Evolutionary conservation across 2,797 vertebrate genomes (phyloP).

Genomic region (Philypnodon macrostomus): DNA sequence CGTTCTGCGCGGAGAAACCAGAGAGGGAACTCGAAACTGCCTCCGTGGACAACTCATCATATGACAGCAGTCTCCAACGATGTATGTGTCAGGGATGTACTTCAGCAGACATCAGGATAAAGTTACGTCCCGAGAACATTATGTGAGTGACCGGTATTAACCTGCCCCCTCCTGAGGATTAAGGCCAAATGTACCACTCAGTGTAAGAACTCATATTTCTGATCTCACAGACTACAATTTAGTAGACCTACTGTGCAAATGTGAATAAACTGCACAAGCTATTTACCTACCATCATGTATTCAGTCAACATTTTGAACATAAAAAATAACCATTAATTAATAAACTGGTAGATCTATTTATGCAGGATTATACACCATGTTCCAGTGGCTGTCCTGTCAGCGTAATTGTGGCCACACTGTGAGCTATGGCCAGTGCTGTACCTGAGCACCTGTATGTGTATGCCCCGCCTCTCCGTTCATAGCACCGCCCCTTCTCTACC

Average conservation of each 20-base stretch:
- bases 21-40: conserved; percentile 55
- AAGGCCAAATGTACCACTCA: conserved; percentile 6
- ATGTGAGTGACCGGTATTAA: conserved; percentile 27
- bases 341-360: too few species aligned
- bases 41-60: conserved; percentile 20
- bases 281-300: too few species aligned
- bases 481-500: conserved; percentile 61
- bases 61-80: conserved; percentile 25
- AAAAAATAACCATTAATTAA: too few species aligned
- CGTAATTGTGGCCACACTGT: conserved; percentile 57
- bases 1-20: conserved; percentile 27
- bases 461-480: conserved; percentile 26
- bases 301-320: too few species aligned
- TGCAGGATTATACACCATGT: conserved; percentile 3
- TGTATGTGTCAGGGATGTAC: conserved; percentile 8
- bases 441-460: conserved; percentile 51
- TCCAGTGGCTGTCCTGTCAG: conserved; percentile 41
- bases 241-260: too few species aligned
- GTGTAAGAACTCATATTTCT: conserved; percentile 4
- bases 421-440: conserved; percentile 55
- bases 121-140: conserved; percentile 16
- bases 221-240: neutral
- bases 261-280: too few species aligned
- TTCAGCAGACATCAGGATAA: conserved; percentile 8
- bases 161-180: conserved; percentile 1